A percentile compares a stretch with the other conserved stretches of the same genome.
phyloP scores from a whole-genome alignment of 2,888 invertebrate genomes.

The Lissonota sp. region DNA sequence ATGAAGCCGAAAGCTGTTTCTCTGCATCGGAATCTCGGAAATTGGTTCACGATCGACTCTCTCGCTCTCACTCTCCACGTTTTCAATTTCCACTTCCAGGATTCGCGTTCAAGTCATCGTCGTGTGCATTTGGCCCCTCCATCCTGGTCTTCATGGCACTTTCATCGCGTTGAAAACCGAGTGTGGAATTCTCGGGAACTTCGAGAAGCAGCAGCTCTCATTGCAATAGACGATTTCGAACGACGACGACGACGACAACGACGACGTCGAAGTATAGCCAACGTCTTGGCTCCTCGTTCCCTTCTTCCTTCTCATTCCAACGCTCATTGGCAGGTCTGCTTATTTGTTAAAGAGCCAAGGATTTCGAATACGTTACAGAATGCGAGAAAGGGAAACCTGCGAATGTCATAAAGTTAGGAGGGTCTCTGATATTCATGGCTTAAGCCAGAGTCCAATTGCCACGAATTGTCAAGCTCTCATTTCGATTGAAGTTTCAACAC shows the following conservation, averaged over 20 bases:
- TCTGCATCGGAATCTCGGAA: conserved; percentile 58
- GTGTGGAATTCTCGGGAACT: conserved; percentile 37
- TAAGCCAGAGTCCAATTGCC: no score
- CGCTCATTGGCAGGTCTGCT: conserved; percentile 3
- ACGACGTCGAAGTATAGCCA: conserved; percentile 3
- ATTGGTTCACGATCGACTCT: conserved; percentile 55
- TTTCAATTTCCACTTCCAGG: conserved; percentile 43
- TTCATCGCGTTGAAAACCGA: conserved; percentile 37
- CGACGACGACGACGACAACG: not conserved
- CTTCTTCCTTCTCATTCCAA: conserved; percentile 5
- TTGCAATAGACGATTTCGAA: not conserved
- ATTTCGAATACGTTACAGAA: no score
- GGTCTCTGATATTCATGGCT: no score
- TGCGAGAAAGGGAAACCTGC: no score
- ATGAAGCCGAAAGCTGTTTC: conserved; percentile 43
- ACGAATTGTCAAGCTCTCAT: no score
- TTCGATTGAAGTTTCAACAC: no score
- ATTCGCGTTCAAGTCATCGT: conserved; percentile 4
- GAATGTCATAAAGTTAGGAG: no score
- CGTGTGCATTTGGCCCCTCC: conserved; percentile 35
- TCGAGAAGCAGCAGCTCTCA: conserved; percentile 2
- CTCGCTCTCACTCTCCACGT: not conserved
- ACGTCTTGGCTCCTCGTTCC: not conserved
- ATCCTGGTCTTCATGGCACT: conserved; percentile 17
- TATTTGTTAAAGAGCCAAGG: not conserved